Base-by-base conservation (phyloP, 2,797 vertebrate genomes). In the Rallus crepitans region DNA sequence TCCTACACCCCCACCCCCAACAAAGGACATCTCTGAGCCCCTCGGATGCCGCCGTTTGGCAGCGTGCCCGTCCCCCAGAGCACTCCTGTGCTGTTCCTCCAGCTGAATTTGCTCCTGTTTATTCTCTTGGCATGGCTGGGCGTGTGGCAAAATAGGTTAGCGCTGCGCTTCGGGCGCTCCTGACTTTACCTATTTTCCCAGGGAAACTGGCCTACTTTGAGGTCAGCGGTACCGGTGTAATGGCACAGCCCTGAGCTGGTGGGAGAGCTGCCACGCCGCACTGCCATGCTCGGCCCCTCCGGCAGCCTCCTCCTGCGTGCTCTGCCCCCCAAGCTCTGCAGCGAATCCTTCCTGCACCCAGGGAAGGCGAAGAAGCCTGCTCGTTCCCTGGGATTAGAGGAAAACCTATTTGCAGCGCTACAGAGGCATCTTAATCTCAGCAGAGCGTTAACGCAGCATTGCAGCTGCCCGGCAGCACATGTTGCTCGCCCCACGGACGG, bases 161-260 rank as follows among this genome's bases (percentile, higher is more conserved):
- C 18, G 50, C 66, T 35, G 92, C 5, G 96, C 97, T 96, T n/a
- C 71, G 13, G 97, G 97, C 95, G 0, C 76, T 93, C 71, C 31
- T 37, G 87, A 28, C 83, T 83, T 94, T 64, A 92, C 96, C 96
- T 90, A 47, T 92, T 94, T 96, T 96, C 97, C 96, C 95, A 82
- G 91, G 87, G 96, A 97, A 96, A 87, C n/a, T 93, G 96, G 66
- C 97, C 98, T 98, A 97, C 94, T 98, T 98, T 97, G 96, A 93
- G 97, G 90, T 97, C 72, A 87, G 93, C 53, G 2, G 40, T 68
- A 71, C 87, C 40, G 64, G 73, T 8, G 3, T 10, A 25, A 45
- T 3, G 3, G 15, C 35, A 25, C 2, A 73, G 82, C 68, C 14
- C 55, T 2, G 76, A 66, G 87, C 88, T 2, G 39, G 40, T 4